phyloP scores from a whole-genome alignment of 37 sponge, comb jelly and placozoan genomes.

The Crambe crambe region DNA sequence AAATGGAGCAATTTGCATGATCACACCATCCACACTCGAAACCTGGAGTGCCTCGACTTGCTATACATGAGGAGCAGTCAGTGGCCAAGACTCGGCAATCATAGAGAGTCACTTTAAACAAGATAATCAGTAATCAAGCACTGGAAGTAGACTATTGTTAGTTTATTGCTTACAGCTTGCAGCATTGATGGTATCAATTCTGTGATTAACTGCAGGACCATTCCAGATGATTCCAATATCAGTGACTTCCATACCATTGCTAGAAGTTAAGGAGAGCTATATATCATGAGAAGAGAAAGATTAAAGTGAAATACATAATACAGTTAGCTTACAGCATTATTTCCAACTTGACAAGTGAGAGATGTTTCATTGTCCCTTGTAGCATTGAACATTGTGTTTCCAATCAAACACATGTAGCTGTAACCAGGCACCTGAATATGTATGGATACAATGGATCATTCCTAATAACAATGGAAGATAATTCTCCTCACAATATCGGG shows the following conservation, averaged over 20 bases:
- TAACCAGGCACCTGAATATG: conserved; percentile 4
- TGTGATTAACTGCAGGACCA: background rate
- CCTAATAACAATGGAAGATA: background rate
- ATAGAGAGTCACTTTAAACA: conserved; percentile 27
- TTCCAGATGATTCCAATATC: background rate
- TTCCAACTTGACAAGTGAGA: conserved; percentile 5
- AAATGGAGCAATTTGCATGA: background rate
- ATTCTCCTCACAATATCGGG: conserved; percentile 7
- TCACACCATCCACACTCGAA: conserved; percentile 68
- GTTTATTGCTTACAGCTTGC: background rate
- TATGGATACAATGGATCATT: background rate
- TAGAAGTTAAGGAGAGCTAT: background rate
- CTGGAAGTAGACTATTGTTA: background rate
- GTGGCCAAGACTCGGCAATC: conserved; percentile 18
- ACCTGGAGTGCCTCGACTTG: conserved; percentile 3
- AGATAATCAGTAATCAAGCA: background rate
- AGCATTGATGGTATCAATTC: background rate
- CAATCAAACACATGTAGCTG: conserved; percentile 6
- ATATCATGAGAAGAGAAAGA: background rate
- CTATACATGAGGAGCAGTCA: conserved; percentile 53
- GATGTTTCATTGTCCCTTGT: conserved; percentile 17
- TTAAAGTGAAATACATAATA: background rate
- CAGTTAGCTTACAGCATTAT: background rate
- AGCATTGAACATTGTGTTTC: background rate
- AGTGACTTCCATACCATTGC: background rate